A percentile compares a stretch with the other conserved stretches of the same genome.
Evolutionary conservation across 2,113 vertebrate genomes (phyloP).

Genomic region (Natator depressus): DNA sequence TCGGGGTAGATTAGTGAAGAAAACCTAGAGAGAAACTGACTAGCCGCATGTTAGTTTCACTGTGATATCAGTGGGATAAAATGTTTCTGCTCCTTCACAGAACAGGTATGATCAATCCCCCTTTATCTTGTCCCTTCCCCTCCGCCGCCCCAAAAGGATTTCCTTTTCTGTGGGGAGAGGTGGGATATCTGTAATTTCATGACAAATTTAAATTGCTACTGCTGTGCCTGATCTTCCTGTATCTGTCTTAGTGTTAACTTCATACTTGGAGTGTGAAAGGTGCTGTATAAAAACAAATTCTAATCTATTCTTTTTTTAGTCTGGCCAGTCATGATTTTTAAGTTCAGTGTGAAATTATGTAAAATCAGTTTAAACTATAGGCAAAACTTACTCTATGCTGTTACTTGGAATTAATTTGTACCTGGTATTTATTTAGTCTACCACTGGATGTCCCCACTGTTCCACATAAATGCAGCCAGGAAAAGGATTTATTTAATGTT

Average conservation of each 20-base stretch:
- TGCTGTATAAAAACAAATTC: neutral
- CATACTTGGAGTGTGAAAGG: neutral
- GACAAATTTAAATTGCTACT: neutral
- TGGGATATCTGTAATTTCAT: neutral
- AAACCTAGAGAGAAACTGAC: neutral
- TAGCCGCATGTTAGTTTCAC: neutral
- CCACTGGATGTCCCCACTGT: slow-evolving; percentile 71
- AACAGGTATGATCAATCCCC: fast-evolving
- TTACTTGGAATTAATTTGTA: neutral
- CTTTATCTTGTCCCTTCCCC: fast-evolving
- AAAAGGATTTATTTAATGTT: neutral
- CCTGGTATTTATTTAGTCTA: slow-evolving; percentile 21
- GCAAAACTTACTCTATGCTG: neutral
- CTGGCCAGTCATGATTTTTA: neutral
- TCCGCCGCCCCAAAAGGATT: neutral
- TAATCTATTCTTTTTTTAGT: neutral
- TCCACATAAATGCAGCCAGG: neutral
- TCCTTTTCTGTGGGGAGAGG: neutral
- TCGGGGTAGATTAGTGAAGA: neutral
- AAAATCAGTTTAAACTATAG: neutral
- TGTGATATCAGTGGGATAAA: neutral
- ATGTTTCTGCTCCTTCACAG: neutral
- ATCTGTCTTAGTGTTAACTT: neutral
- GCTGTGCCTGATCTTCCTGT: neutral
- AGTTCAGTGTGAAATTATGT: neutral